Evolutionary conservation across 1,140 invertebrate genomes (phyloP).

Genomic region (Anoplolepis gracilipes): DNA sequence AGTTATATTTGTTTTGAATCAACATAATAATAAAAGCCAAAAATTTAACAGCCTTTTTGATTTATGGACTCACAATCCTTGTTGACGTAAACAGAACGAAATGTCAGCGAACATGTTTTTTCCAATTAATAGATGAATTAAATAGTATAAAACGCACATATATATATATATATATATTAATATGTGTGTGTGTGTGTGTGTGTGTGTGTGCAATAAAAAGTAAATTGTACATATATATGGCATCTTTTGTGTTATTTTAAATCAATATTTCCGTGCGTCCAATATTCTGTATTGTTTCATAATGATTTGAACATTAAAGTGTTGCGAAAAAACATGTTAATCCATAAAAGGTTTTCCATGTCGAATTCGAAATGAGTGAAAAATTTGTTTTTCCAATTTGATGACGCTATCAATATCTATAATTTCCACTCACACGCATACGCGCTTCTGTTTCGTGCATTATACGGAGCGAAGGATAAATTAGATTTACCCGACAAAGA

Average conservation of each 20-base stretch:
- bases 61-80: neutral
- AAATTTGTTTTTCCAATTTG: neutral
- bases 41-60: neutral
- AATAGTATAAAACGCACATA: neutral
- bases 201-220: too few relatives aligned
- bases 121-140: conserved; percentile 1
- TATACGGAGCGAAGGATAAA: conserved; percentile 16
- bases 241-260: neutral
- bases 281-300: neutral
- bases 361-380: neutral
- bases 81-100: neutral
- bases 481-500: conserved; percentile 46
- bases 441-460: neutral
- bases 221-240: neutral
- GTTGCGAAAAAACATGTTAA: neutral
- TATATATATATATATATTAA: neutral
- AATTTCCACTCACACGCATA: neutral
- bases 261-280: neutral
- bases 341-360: neutral
- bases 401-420: neutral
- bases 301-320: conserved; percentile 1
- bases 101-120: neutral
- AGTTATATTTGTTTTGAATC: neutral
- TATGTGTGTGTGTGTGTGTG: too few relatives aligned
- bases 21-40: neutral